These are phyloP conservation scores for Tupiocoris notatus DNA, from an alignment of 2,888 invertebrate species.

Conservation along the genomic window DNA sequence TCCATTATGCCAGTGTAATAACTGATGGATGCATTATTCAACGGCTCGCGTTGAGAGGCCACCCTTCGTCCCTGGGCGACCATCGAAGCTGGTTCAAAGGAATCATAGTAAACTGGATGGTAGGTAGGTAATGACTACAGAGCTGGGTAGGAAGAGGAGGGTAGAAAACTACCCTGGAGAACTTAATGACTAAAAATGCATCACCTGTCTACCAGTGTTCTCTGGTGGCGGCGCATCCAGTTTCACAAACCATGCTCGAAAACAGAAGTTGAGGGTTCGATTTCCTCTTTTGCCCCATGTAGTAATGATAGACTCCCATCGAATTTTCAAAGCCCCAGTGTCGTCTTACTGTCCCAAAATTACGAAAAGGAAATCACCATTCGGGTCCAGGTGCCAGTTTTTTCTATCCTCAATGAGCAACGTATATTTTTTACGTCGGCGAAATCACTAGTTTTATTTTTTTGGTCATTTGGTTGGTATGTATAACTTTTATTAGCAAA, in stretches of 20 bases:
- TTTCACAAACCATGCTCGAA: neutral
- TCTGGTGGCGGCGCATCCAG: neutral
- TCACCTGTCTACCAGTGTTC: constrained; percentile 25
- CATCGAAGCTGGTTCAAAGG: constrained; percentile 6
- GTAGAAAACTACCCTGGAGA: constrained; percentile 35
- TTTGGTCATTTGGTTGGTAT: too few relatives aligned
- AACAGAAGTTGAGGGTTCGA: neutral
- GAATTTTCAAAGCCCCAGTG: neutral
- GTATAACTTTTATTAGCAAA: too few relatives aligned
- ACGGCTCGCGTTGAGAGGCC: constrained; percentile 8
- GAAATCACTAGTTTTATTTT: too few relatives aligned
- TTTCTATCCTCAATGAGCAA: too few relatives aligned
- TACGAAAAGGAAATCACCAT: too few relatives aligned
- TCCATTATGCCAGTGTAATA: constrained; percentile 39
- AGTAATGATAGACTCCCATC: neutral
- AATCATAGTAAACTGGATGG: neutral
- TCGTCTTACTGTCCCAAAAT: neutral
- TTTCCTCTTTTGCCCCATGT: neutral
- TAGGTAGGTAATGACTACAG: constrained; percentile 11
- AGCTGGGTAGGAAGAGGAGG: neutral
- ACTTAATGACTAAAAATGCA: constrained; percentile 25
- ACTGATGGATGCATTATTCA: constrained; percentile 39
- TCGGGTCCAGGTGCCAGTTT: too few relatives aligned
- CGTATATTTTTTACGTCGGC: too few relatives aligned
- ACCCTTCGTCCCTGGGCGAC: neutral